Evolutionary conservation across 2,888 invertebrate genomes (phyloP).

Genomic region (Andrena flavipes): DNA sequence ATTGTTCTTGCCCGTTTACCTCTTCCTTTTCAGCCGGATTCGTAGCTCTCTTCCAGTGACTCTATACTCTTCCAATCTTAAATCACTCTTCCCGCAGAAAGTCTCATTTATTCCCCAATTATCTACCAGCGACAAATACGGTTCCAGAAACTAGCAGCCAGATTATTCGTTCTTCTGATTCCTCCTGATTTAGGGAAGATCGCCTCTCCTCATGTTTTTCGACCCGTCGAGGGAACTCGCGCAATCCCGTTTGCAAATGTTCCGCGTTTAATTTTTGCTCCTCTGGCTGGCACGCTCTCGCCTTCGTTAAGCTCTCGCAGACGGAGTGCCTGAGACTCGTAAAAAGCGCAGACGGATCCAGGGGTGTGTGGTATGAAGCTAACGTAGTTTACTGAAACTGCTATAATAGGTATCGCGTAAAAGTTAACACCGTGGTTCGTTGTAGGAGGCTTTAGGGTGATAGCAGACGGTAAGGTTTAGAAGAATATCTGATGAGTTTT

Average conservation of each 20-base stretch:
- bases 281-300: background rate
- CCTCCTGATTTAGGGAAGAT: background rate
- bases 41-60: constrained; percentile 12
- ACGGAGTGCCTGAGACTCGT: background rate
- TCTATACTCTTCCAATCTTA: background rate
- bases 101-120: background rate
- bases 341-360: constrained; percentile 15
- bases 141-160: background rate
- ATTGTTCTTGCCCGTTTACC: constrained; percentile 33
- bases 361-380: constrained; percentile 8
- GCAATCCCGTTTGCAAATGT: constrained; percentile 12
- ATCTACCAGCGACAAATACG: background rate
- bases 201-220: background rate
- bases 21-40: constrained; percentile 13
- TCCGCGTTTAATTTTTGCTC: constrained; percentile 12
- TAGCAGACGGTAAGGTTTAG: background rate
- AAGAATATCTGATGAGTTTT: background rate
- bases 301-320: constrained; percentile 12
- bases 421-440: background rate
- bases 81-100: constrained; percentile 10
- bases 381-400: constrained; percentile 22
- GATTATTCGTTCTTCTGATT: background rate
- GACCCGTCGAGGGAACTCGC: background rate
- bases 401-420: background rate
- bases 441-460: background rate